Percentiles rank a stretch among this genome's conserved stretches.
Conservation (phyloP, 2,113 vertebrate species). For the Casuarius casuarius region DNA sequence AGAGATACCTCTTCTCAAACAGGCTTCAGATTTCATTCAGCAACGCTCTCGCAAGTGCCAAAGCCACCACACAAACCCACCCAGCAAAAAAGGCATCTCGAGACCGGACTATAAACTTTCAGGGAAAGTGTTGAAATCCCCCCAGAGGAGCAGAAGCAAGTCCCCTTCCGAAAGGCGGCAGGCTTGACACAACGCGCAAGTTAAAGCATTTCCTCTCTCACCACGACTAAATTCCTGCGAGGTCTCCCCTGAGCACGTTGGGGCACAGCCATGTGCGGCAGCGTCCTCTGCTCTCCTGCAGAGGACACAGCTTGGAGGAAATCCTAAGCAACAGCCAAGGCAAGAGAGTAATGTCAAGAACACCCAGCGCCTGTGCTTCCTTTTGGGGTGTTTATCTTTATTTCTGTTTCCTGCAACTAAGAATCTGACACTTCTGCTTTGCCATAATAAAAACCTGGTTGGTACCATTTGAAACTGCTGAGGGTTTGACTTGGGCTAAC, state of each 20-base stretch:
- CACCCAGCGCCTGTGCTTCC: background rate
- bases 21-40: background rate
- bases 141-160: background rate
- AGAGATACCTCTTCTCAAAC: background rate
- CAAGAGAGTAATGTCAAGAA: rapidly evolving
- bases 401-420: rapidly evolving
- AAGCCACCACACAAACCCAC: background rate
- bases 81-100: too few relatives aligned
- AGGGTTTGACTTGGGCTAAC: too few relatives aligned
- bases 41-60: background rate
- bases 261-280: background rate
- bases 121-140: background rate
- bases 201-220: background rate
- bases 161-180: background rate
- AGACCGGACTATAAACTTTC: background rate
- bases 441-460: background rate
- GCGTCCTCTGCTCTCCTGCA: background rate
- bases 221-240: background rate
- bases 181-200: too few relatives aligned
- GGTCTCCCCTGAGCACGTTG: background rate
- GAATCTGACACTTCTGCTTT: background rate
- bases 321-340: background rate
- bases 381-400: background rate
- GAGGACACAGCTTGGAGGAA: background rate
- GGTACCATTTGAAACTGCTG: background rate